Evolutionary conservation across 2,797 vertebrate genomes (phyloP).

Genomic region (Rhynchonycteris naso): DNA sequence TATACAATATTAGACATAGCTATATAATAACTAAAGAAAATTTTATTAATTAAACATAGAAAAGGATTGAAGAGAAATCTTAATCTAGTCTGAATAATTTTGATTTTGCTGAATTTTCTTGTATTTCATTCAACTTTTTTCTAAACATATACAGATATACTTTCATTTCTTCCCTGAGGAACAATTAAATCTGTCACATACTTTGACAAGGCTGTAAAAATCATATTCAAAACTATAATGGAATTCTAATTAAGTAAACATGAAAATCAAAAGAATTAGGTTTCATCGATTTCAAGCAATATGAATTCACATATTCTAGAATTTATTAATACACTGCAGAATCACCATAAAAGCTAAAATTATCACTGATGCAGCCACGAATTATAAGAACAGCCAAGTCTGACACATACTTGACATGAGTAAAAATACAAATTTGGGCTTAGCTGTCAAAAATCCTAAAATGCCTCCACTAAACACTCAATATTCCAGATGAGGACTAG

Average conservation of each 20-base stretch:
- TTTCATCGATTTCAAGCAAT: conserved; percentile 44
- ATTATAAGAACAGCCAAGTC: conserved; percentile 11
- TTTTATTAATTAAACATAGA: conserved; percentile 38
- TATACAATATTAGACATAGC: not conserved
- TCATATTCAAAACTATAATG: conserved; percentile 51
- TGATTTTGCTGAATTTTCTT: conserved; percentile 37
- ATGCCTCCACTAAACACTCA: not conserved
- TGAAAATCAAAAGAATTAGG: conserved; percentile 37
- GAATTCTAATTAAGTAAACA: conserved; percentile 60
- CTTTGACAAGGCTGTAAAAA: conserved; percentile 59
- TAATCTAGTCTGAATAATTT: conserved; percentile 10
- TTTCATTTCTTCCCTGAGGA: conserved; percentile 52
- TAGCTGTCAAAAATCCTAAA: conserved; percentile 42
- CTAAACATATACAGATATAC: conserved; percentile 44
- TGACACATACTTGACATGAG: not conserved
- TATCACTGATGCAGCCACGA: conserved; percentile 4
- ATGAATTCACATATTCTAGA: conserved; percentile 37
- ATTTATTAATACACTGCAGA: conserved; percentile 44
- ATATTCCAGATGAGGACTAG: conserved; percentile 1
- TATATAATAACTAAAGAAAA: not conserved
- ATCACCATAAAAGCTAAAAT: conserved; percentile 55
- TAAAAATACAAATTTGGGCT: conserved; percentile 46
- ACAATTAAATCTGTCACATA: conserved; percentile 58
- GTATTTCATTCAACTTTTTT: conserved; percentile 57
- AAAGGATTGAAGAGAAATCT: conserved; percentile 42